Conservation (phyloP, 2,797 vertebrate species). For the Pipistrellus pygmaeus region DNA sequence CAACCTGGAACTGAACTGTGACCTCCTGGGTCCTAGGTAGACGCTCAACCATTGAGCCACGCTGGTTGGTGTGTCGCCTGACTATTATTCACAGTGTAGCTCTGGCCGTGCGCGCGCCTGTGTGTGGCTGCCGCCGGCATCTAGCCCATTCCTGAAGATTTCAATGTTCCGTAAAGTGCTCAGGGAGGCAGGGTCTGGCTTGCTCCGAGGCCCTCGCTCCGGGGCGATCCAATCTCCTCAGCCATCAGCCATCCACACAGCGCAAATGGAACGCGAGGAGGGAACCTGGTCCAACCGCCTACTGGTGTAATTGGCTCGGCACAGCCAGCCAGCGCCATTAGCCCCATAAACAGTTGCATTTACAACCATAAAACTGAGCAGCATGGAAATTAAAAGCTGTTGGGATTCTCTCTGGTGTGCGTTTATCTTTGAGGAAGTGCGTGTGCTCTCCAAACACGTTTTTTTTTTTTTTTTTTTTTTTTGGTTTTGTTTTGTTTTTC, state of each 20-base stretch:
- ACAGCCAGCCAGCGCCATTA: constrained; percentile 88
- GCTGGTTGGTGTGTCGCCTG: constrained; percentile 50
- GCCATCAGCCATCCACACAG: constrained; percentile 85
- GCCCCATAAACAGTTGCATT: constrained; percentile 89
- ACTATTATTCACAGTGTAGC: constrained; percentile 77
- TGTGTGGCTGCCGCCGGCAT: constrained; percentile 75
- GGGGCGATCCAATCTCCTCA: constrained; percentile 89
- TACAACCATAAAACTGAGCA: constrained; percentile 91
- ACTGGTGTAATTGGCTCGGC: constrained; percentile 88
- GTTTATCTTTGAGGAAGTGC: constrained; percentile 86
- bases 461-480: constrained; percentile 65
- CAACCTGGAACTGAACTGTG: too few species aligned
- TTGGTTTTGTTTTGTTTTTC: constrained; percentile 69
- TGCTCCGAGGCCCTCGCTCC: constrained; percentile 80
- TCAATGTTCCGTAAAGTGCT: constrained; percentile 87
- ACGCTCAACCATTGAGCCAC: too few species aligned
- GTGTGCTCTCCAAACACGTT: constrained; percentile 81
- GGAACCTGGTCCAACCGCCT: constrained; percentile 89
- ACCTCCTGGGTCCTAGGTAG: too few species aligned
- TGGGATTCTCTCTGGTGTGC: constrained; percentile 88
- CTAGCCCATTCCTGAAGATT: constrained; percentile 82
- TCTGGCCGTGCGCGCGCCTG: constrained; percentile 83
- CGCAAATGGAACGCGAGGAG: constrained; percentile 83
- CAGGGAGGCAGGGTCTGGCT: constrained; percentile 85
- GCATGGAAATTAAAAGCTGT: constrained; percentile 91